Evolutionary conservation across 2,113 vertebrate species (phyloP), one percentile per base, ranked within the genome.

Genomic region (Hippocampus zosterae): DNA sequence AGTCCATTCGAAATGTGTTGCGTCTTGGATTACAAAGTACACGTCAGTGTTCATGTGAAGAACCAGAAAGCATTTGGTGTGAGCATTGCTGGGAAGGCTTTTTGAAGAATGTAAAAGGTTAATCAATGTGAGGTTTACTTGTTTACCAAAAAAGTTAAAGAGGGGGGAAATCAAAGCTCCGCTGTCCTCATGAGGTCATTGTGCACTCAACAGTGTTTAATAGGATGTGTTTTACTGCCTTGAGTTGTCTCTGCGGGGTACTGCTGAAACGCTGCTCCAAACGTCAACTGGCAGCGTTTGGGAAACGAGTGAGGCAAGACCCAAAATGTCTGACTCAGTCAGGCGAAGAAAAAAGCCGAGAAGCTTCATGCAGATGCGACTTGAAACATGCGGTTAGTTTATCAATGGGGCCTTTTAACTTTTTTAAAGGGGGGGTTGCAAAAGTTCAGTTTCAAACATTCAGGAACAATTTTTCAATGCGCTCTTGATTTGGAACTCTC

Each of bases 181-280:
- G 81, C 73, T 87, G 88, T 83, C 79, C 87, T 87, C 79, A 78
- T 81, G 73, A 86, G 83, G 84, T 88, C 80, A 81, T 76, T 79
- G 85, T 83, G 84, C 72, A 85, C 84, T 83, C 79, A 84, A 74
- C 79, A 77, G 85, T 84, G 86, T 85, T 88, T 88, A 89, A 90
- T 85, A 86, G 87, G 84, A 89, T 89, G 84, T 85, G 85, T 82
- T 83, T 82, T 80, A 65, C 72, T 80, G 78, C 82, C 77, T 81
- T 50, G 81, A 85, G 85, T 83, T 80, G 79, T 87, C 86, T 85
- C 84, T 80, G 84, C 80, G 64, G 86, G 85, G 85, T 52, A 67
- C 78, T 37, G 65, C 85, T 89, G 84, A 88, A 88, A 79, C 81
- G 80, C 76, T 78, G 84, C 80, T 82, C 86, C 83, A 81, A 83